phyloP scores from a whole-genome alignment of 2,888 invertebrate species.

The Caenorhabditis panamensis region DNA sequence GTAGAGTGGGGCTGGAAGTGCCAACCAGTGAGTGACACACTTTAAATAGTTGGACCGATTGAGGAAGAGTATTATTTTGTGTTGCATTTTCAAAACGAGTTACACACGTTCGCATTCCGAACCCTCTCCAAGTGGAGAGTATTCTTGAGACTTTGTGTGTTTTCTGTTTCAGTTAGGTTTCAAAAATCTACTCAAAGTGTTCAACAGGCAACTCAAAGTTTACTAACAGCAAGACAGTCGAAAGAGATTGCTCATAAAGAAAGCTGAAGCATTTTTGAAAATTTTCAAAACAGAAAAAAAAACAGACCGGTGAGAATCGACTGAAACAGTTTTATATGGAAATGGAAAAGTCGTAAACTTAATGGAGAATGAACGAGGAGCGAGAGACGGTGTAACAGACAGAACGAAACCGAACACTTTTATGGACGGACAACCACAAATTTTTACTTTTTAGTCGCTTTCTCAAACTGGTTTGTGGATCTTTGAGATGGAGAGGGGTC shows the following conservation, averaged over 20 bases:
- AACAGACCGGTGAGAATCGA: slow-evolving; percentile 41
- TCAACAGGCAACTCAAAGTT: too few species aligned
- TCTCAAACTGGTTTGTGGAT: neutral
- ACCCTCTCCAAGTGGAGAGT: neutral
- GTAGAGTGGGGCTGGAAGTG: neutral
- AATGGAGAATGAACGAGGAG: slow-evolving; percentile 6
- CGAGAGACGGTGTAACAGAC: slow-evolving; percentile 9
- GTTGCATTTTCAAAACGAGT: neutral
- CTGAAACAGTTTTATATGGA: slow-evolving; percentile 33
- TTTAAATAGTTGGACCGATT: neutral
- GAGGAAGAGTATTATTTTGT: neutral
- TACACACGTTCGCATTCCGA: neutral
- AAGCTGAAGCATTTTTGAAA: too few species aligned
- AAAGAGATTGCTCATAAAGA: too few species aligned
- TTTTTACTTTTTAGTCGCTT: slow-evolving; percentile 7
- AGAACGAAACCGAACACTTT: neutral
- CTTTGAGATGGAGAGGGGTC: neutral
- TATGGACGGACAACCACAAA: neutral
- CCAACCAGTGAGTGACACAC: neutral
- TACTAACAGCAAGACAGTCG: too few species aligned
- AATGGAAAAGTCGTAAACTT: slow-evolving; percentile 34
- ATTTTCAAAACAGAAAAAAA: neutral
- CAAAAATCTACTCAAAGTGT: too few species aligned
- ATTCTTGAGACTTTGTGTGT: neutral
- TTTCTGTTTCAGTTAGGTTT: too few species aligned